phyloP scores from a whole-genome alignment of 2,888 invertebrate species.

The Epinotia nisella region DNA sequence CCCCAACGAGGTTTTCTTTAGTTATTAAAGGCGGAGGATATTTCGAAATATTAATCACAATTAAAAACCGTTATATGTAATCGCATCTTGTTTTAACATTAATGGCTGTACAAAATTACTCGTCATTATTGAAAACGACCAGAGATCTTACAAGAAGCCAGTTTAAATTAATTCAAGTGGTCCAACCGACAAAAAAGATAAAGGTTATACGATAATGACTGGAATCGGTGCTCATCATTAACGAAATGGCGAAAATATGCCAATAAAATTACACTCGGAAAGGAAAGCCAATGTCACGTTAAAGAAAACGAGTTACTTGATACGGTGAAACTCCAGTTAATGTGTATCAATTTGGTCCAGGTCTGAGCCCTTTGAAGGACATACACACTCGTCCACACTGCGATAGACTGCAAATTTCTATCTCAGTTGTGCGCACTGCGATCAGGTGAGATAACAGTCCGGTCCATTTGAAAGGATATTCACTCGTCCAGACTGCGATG shows the following conservation, averaged over 20 bases:
- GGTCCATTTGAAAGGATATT: no score
- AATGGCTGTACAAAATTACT: conserved; percentile 30
- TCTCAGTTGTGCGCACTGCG: neutral
- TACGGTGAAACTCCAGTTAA: neutral
- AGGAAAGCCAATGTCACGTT: conserved; percentile 44
- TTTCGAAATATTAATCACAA: conserved; percentile 6
- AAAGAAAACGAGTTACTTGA: conserved; percentile 11
- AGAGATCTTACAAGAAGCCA: conserved; percentile 16
- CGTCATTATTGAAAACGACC: conserved; percentile 38
- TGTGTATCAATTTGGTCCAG: neutral
- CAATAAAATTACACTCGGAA: conserved; percentile 56
- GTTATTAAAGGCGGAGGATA: neutral
- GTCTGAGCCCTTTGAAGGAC: neutral
- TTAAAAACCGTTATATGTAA: conserved; percentile 15
- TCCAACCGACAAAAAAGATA: conserved; percentile 32
- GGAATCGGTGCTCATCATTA: conserved; percentile 56
- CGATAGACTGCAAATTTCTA: neutral
- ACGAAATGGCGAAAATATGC: conserved; percentile 57
- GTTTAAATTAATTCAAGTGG: conserved; percentile 40
- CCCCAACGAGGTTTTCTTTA: no score
- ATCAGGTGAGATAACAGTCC: no score
- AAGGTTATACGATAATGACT: conserved; percentile 50
- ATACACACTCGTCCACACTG: neutral
- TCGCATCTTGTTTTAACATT: conserved; percentile 2
- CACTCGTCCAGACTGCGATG: neutral